phyloP scores from a whole-genome alignment of 2,797 vertebrate genomes.

The Notamacropus eugenii region DNA sequence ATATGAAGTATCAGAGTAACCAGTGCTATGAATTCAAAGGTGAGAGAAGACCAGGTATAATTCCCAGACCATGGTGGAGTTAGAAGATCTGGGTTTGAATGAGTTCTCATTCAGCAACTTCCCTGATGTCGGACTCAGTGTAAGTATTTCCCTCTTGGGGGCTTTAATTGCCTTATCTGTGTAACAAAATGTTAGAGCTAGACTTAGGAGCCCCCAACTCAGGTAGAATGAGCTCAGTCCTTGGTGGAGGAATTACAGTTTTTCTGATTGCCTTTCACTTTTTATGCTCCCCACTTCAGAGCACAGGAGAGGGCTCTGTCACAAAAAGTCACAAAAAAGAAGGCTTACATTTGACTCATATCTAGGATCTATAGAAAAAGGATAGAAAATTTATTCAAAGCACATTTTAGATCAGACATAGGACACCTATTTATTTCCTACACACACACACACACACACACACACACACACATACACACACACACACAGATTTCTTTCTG shows the following conservation, averaged over 20 bases:
- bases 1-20: neutral
- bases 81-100: neutral
- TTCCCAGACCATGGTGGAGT: neutral
- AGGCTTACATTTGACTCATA: neutral
- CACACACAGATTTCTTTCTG: neutral
- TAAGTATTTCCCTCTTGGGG: neutral
- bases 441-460: neutral
- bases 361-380: neutral
- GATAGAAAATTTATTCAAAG: neutral
- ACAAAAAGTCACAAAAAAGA: neutral
- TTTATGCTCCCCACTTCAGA: neutral
- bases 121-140: neutral
- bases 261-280: neutral
- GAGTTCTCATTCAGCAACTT: neutral
- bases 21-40: neutral
- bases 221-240: neutral
- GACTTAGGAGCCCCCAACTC: neutral
- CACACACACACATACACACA: neutral
- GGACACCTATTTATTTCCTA: neutral
- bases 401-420: neutral
- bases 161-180: neutral
- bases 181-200: neutral
- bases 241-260: neutral
- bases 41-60: neutral
- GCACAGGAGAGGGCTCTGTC: neutral